Base-by-base conservation (phyloP, 2,888 invertebrate species). In the Leucania comma region DNA sequence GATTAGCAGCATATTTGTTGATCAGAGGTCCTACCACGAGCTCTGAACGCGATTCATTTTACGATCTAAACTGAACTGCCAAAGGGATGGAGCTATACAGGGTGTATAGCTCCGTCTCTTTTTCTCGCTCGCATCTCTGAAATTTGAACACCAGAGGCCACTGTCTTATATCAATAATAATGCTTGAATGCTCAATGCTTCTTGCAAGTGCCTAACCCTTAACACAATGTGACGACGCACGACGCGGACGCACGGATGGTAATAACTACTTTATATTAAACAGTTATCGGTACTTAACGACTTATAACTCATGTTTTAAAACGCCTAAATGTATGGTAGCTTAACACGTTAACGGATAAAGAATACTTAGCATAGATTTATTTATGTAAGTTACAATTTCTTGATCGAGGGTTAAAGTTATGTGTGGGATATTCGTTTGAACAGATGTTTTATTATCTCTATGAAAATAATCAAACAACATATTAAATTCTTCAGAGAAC, bases 241-340 rank as follows among this genome's bases (percentile, higher is more conserved):
- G 59, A 67, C 62, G 22, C 26, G 17, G 59, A 67, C 62, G 22
- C 26, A n/a, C 20, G 17, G 32, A 54, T 9, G 29, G n/a, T 69
- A 65, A 65, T 73, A 69, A 75, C 26, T 51, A 58, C 35, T 68
- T 50, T 57, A 58, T 65, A 65, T 67, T 64, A 29, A 68, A 68
- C 60, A 66, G 48, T 54, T 61, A 66, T 68, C 60, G 56, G 14
- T 63, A 71, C 4, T 64, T 56, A 53, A 68, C 38, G 68, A 62
- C 65, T 48, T 54, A 61, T 62, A 68, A 68, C 70, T 54, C 22
- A 72, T 63, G 26, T 54, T 78, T 58, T 57, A 46, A 68, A 57
- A 24, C 32, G 54, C 56, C 48, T 22, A 29, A 22, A 56, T 56
- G 38, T 42, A 73, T 76, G 53, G 42, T 24, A 60, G n/a, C 20